Base-by-base conservation (phyloP, 1,140 invertebrate genomes). In the Hycleus phaleratus region DNA sequence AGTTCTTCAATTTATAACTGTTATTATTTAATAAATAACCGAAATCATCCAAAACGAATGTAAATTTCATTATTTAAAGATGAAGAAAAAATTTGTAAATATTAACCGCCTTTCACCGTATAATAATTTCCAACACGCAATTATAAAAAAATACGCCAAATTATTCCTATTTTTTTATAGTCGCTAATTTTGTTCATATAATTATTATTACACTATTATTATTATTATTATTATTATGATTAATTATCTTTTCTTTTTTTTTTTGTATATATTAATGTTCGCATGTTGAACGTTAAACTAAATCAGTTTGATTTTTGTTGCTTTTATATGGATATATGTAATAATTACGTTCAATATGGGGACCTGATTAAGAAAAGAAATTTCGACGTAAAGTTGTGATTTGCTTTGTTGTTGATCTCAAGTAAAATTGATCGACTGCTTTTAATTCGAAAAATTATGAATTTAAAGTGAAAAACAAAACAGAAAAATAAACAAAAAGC, bases 341-440 rank as follows among this genome's bases (percentile, higher is more conserved):
- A 46, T 58, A 52, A 55, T 46, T 26, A 56, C 32, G 50, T 48
- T 56, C 46, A 49, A 55, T 49, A 49, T 52, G 45, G 61, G 53
- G 55, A 25, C 26, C 42, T 58, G 50, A 44, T 32, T 42, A n/a
- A 38, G 24, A 24, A 38, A 46, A 40, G 11, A 39, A 59, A 44
- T 43, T 57, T 52, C 44, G 44, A 53, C 47, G 50, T 61, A 53
- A 61, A 59, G 46, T 66, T 68, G 63, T 65, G 62, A 68, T 66
- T 66, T 68, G 65, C 67, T 68, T 67, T 68, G 58, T 66, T 62
- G 66, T 68, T 68, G 65, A 68, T 68, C 67, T 68, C 67, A 63
- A 67, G 58, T 68, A 59, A 65, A 66, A 64, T 48, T 63, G 63
- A 67, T 67, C 67, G 61, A 68, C 65, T 63, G 63, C 61, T 67